Evolutionary conservation across 2,888 invertebrate species (phyloP), one percentile per base, ranked within the genome.

Genomic region (Synanthedon formicaeformis): DNA sequence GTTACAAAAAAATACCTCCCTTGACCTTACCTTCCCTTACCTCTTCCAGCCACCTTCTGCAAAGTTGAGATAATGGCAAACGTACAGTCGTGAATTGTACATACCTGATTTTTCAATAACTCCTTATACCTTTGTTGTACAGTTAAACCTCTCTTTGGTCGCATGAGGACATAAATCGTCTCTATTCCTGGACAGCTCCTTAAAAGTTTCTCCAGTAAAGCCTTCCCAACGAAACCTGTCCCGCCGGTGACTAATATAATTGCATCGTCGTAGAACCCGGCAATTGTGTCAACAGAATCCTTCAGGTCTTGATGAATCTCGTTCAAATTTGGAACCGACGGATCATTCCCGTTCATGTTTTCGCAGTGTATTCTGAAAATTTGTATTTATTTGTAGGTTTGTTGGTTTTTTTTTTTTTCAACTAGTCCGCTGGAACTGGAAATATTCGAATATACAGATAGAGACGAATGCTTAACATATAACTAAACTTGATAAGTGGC

Each of bases 171-270:
- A 71, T 94, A 97, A 53, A 98, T 91, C 10, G 89, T 90, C 45
- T 91, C 89, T 13, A 98, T 88, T 2, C 91, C 91, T 0, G 94
- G 92, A 75, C 97, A 96, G 53, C 94, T 92, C 68, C 97, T 89
- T 18, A 98, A 86, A 10, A 99, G 86, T 76, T 98, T 98, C 82
- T 98, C 98, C 56, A 98, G 84, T 2, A 98, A 84, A 0, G 96
- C 96, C 82, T 98, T 98, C 40, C 98, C 97, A 51, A 98, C 90
- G 75, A 97, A 98, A n/a, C 98, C 97, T 14, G 94, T 95, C 6
- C 90, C 91, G 4, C 93, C 93, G 16, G 90, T 90, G 45, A 91
- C 79, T 45, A 90, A 66, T 53, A 91, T 73, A 1, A 88, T 78
- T 1, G 88, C 74, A 0, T 85, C 89, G 2, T 88, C 79, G 69